Evolutionary conservation across 2,888 invertebrate species (phyloP).

Genomic region (Eremobia ochroleuca): DNA sequence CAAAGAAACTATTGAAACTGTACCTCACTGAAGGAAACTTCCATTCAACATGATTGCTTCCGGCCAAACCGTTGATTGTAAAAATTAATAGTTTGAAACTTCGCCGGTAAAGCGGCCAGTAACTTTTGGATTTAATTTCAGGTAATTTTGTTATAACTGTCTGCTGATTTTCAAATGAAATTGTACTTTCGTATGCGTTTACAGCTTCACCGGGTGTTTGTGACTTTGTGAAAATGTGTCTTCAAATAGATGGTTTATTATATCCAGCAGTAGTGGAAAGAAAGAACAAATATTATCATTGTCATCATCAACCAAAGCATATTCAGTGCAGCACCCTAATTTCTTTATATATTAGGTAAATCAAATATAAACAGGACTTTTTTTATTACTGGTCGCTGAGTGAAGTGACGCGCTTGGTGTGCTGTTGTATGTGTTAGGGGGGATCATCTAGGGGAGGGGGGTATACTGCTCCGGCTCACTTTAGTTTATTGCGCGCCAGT

Average conservation of each 20-base stretch:
- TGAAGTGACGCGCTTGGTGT: too few relatives aligned
- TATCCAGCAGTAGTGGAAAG: neutral
- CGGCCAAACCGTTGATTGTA: slow-evolving; percentile 58
- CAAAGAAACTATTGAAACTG: slow-evolving; percentile 64
- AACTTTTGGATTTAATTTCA: slow-evolving; percentile 38
- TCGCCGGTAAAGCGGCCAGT: slow-evolving; percentile 14
- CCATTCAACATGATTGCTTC: slow-evolving; percentile 63
- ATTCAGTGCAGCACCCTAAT: too few relatives aligned
- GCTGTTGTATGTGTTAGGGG: too few relatives aligned
- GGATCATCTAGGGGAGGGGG: too few relatives aligned
- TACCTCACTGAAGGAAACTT: slow-evolving; percentile 56
- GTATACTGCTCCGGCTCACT: too few relatives aligned
- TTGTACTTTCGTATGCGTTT: neutral
- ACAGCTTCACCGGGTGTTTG: neutral
- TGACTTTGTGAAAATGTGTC: neutral
- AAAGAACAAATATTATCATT: neutral
- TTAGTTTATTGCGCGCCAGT: too few relatives aligned
- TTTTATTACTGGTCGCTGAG: too few relatives aligned
- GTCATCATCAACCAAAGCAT: too few relatives aligned
- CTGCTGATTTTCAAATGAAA: neutral
- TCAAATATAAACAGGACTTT: too few relatives aligned
- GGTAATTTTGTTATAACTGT: slow-evolving; percentile 24
- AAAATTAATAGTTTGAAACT: slow-evolving; percentile 64
- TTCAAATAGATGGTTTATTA: neutral
- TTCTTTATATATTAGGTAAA: too few relatives aligned